Percentiles rank a stretch among this genome's conserved stretches.
phyloP scores from a whole-genome alignment of 2,888 invertebrate species.

The Bellardia pandia region DNA sequence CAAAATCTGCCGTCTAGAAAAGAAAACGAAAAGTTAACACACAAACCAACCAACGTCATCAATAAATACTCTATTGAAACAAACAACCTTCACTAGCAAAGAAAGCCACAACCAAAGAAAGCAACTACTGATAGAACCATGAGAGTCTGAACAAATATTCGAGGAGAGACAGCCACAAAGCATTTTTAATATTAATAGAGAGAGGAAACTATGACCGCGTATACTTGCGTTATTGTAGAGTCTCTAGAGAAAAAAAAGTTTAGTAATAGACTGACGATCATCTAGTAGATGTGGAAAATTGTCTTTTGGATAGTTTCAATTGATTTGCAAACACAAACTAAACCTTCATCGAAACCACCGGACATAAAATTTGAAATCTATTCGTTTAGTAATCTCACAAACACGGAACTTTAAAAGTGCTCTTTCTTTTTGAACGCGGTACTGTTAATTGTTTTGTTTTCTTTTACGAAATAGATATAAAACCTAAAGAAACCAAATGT shows the following conservation, averaged over 20 bases:
- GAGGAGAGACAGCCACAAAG: neutral
- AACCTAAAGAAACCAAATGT: slow-evolving; percentile 14
- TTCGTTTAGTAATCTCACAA: slow-evolving; percentile 40
- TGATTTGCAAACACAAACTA: neutral
- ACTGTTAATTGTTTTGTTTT: neutral
- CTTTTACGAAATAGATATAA: neutral
- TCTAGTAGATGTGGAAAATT: slow-evolving; percentile 1
- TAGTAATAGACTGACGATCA: slow-evolving; percentile 13
- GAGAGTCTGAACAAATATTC: slow-evolving; percentile 27
- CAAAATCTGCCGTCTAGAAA: slow-evolving; percentile 12
- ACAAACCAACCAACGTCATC: slow-evolving; percentile 16
- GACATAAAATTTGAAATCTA: slow-evolving; percentile 7
- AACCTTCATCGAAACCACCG: slow-evolving; percentile 22
- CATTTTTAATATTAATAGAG: neutral
- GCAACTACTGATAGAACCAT: slow-evolving; percentile 36
- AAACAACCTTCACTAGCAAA: slow-evolving; percentile 25
- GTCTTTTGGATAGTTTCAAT: slow-evolving; percentile 20
- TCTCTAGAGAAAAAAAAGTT: slow-evolving; percentile 11
- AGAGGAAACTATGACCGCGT: neutral
- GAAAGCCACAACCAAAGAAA: slow-evolving; percentile 18
- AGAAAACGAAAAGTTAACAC: slow-evolving; percentile 3
- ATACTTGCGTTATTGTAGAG: neutral
- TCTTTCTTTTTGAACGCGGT: neutral
- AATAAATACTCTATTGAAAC: neutral
- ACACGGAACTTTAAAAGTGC: slow-evolving; percentile 15